These are phyloP conservation scores for Corvus cornix DNA, from an alignment of 2,113 vertebrate species.

Conservation along the genomic window DNA sequence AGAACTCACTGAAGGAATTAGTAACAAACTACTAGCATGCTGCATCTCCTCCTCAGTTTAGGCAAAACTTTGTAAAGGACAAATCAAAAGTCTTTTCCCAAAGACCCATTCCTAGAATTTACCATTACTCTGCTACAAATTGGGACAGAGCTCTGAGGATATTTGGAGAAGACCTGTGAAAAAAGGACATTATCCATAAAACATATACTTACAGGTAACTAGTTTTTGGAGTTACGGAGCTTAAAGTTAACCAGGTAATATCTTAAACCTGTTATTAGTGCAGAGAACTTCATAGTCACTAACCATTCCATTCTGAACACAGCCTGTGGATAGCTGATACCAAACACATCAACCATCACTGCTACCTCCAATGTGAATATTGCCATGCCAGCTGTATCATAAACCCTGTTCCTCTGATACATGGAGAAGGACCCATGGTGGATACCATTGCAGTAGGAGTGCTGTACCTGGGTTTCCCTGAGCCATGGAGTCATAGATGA, in stretches of 20 bases:
- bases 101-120: not conserved
- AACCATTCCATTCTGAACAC: not conserved
- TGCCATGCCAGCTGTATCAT: not conserved
- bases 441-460: not conserved
- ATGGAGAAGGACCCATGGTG: not conserved
- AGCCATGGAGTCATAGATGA: slow-evolving; percentile 97
- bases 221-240: not conserved
- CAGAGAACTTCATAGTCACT: not conserved
- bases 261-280: not conserved
- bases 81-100: not conserved
- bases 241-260: not conserved
- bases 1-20: not conserved
- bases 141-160: not conserved
- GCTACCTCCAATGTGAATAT: not conserved
- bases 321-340: not conserved
- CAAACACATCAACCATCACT: not conserved
- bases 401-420: not conserved
- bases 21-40: not conserved
- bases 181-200: not conserved
- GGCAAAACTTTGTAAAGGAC: not conserved
- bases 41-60: not conserved
- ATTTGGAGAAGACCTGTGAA: not conserved
- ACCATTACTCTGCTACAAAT: not conserved
- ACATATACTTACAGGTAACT: not conserved
- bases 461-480: slow-evolving; percentile 86